Base-by-base conservation (phyloP, 2,113 vertebrate species). In the Daboia siamensis region DNA sequence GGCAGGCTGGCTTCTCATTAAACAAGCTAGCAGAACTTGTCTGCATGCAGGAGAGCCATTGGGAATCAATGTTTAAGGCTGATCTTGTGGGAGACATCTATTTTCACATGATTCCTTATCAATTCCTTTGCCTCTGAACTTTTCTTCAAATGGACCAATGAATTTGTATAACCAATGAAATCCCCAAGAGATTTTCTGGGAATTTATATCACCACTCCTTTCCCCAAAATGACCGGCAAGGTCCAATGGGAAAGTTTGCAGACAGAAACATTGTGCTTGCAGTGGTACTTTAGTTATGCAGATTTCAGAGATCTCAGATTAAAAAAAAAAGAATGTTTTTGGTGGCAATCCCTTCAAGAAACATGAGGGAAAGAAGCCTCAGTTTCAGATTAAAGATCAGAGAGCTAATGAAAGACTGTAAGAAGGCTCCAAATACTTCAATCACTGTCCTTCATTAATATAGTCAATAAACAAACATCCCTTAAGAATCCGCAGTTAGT, bases 381-480 rank as follows among this genome's bases (percentile, higher is more conserved):
- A 59, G 74, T 61, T 91, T 90, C 57, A 92, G 93, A 87, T 46
- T 89, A 90, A 91, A 88, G 90, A 95, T 89, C 84, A 90, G 90
- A 26, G n/a, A 64, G 94, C 17, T 2, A 94, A 96, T 95, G 94
- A 91, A 90, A 96, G 96, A 91, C 26, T 15, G 92, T 92, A 93
- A 91, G 93, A 96, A 93, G 93, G 93, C 85, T 93, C 90, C 93
- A 9, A 80, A 29, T 7, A n/a, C 61, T 92, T 92, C 80, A 94
- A 94, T 92, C 61, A 17, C 6, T 93, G 92, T 80, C 94, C 94
- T 95, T 95, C 94, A 87, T 96, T 96, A 97, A 95, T 96, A 96
- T 94, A 96, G 94, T 95, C 95, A 96, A 95, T 93, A 97, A 97
- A 96, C 96, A 97, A 97, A 94, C 88, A 91, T 0, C 61, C 90